These are phyloP conservation scores for Catharus ustulatus DNA, from an alignment of 2,797 vertebrate species.

Conservation along the genomic window DNA sequence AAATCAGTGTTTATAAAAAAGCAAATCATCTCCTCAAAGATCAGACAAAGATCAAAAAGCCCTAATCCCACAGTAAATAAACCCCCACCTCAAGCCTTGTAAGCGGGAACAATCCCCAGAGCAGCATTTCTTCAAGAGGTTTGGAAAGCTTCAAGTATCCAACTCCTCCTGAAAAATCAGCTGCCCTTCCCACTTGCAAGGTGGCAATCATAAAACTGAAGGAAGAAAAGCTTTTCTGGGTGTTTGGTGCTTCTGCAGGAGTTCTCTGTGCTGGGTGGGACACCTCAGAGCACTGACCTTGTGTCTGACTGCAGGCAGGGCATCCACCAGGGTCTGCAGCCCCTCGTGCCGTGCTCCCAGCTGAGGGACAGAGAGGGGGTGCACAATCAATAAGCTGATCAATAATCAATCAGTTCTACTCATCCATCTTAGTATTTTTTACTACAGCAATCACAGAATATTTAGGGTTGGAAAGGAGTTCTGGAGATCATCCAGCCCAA, in stretches of 20 bases:
- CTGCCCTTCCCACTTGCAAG: background rate
- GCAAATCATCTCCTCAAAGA: background rate
- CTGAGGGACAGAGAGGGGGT: conserved; percentile 65
- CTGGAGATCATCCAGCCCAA: background rate
- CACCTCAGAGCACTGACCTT: conserved; percentile 79
- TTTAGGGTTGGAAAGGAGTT: background rate
- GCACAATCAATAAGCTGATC: background rate
- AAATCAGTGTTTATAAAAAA: background rate
- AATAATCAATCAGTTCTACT: background rate
- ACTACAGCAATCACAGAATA: no score
- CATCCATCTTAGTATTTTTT: background rate
- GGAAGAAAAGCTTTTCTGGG: background rate
- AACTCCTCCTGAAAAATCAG: background rate
- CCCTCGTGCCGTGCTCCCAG: conserved; percentile 86
- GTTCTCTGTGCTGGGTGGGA: background rate
- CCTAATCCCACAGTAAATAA: background rate
- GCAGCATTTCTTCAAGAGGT: background rate
- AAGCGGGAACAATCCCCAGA: background rate
- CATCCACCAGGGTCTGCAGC: conserved; percentile 90
- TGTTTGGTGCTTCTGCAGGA: background rate
- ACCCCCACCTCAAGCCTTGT: background rate
- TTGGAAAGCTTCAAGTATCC: background rate
- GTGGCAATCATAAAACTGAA: background rate
- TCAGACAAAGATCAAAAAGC: background rate
- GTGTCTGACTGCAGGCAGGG: conserved; percentile 88